These are phyloP conservation scores for Ditula angustiorana DNA, from an alignment of 2,888 invertebrate genomes.

Conservation along the genomic window DNA sequence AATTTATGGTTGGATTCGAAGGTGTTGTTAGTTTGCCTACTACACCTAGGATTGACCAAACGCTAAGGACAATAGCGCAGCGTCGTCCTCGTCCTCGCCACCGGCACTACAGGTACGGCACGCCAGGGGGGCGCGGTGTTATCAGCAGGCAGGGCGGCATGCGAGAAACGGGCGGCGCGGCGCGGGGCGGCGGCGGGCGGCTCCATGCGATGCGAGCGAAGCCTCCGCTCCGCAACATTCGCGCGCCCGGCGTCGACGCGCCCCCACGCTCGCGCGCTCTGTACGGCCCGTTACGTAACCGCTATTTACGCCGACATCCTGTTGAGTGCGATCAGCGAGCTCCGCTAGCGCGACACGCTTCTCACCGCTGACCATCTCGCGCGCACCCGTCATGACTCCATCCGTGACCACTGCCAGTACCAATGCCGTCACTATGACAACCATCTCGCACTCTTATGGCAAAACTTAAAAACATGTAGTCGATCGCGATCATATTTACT, in stretches of 20 bases:
- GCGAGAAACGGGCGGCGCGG: conserved; percentile 47
- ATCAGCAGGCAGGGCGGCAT: conserved; percentile 50
- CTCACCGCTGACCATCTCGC: conserved; percentile 70
- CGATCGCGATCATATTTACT: conserved; percentile 51
- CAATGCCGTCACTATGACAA: conserved; percentile 60
- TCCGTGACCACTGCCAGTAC: conserved; percentile 54
- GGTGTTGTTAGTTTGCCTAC: background rate
- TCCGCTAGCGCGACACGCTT: conserved; percentile 73
- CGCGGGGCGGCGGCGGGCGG: conserved; percentile 46
- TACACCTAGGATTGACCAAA: background rate
- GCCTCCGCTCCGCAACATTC: conserved; percentile 70
- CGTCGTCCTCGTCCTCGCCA: conserved; percentile 40
- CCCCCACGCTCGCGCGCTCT: conserved; percentile 63
- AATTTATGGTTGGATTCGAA: background rate
- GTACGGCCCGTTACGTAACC: conserved; percentile 76
- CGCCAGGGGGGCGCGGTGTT: conserved; percentile 47
- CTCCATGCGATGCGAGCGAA: conserved; percentile 56
- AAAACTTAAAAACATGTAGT: conserved; percentile 64
- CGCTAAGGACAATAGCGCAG: conserved; percentile 50
- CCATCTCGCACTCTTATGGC: conserved; percentile 59
- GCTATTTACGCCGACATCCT: conserved; percentile 72
- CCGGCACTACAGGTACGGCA: conserved; percentile 33
- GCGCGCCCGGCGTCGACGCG: conserved; percentile 74
- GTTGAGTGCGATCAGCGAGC: conserved; percentile 68
- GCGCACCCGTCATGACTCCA: conserved; percentile 68